phyloP scores from a whole-genome alignment of 2,113 vertebrate species.

The Takifugu flavidus region DNA sequence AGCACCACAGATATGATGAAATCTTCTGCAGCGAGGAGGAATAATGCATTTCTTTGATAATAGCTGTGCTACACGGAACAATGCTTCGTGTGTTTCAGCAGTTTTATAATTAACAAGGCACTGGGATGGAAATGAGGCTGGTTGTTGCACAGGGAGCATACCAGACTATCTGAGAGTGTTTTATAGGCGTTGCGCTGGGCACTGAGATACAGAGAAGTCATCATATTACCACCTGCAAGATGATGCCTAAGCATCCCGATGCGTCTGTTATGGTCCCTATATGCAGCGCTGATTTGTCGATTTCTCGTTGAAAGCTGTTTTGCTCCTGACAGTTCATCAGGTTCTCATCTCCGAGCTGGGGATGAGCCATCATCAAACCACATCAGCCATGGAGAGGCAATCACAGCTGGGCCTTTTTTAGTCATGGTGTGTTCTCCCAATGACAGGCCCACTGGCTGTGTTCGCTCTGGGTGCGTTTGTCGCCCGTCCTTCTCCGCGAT shows the following conservation, averaged over 20 bases:
- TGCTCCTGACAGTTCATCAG: conserved; percentile 68
- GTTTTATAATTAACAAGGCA: conserved; percentile 69
- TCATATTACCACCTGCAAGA: conserved; percentile 44
- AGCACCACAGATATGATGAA: conserved; percentile 64
- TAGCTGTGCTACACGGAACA: conserved; percentile 62
- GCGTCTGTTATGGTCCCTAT: conserved; percentile 47
- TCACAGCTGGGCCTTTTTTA: conserved; percentile 67
- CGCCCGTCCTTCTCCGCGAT: conserved; percentile 29
- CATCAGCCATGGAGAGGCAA: conserved; percentile 76
- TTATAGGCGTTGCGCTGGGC: conserved; percentile 16
- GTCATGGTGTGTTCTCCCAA: conserved; percentile 60
- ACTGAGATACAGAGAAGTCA: conserved; percentile 33
- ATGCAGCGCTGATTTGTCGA: conserved; percentile 60
- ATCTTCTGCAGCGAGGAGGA: conserved; percentile 53
- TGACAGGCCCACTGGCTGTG: conserved; percentile 64
- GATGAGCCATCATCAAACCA: conserved; percentile 70
- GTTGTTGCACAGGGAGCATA: conserved; percentile 23
- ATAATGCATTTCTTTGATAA: conserved; percentile 63
- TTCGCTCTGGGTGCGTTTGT: conserved; percentile 45
- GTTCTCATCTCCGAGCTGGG: conserved; percentile 61
- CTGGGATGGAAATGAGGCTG: conserved; percentile 29
- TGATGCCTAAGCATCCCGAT: conserved; percentile 35
- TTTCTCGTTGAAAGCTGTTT: conserved; percentile 72
- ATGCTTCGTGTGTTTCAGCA: conserved; percentile 64
- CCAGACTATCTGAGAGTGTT: conserved; percentile 12